Percentiles rank a stretch among this genome's conserved stretches.
These are phyloP conservation scores for Pipistrellus nathusii DNA, from an alignment of 2,797 vertebrate species.

Conservation along the genomic window DNA sequence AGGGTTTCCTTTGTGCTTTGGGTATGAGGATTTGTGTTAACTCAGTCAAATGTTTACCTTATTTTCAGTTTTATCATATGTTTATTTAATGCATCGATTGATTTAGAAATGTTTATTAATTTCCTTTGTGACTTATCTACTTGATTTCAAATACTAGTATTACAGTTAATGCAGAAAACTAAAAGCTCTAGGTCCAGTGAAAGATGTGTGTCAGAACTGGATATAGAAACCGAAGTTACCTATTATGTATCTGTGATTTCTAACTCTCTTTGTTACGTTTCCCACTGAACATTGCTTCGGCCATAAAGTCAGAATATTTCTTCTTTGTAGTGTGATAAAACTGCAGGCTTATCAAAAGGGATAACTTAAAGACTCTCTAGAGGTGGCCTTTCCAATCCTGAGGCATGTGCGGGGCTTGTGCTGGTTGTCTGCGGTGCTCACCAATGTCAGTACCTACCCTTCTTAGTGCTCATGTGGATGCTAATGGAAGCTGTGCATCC, in stretches of 20 bases:
- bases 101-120: constrained; percentile 26
- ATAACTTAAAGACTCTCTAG: background rate
- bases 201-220: background rate
- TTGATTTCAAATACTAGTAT: constrained; percentile 37
- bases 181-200: constrained; percentile 22
- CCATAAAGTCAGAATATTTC: background rate
- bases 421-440: background rate
- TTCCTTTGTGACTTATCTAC: background rate
- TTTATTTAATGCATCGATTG: background rate
- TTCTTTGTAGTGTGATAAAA: constrained; percentile 54
- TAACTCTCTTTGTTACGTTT: constrained; percentile 40
- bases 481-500: background rate
- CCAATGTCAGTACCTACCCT: background rate
- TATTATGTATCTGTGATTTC: constrained; percentile 16
- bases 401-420: background rate
- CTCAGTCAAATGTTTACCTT: background rate
- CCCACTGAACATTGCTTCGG: background rate
- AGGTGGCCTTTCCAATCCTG: background rate
- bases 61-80: constrained; percentile 4
- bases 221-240: constrained; percentile 44
- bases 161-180: background rate
- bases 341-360: background rate
- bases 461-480: background rate
- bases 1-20: constrained; percentile 39
- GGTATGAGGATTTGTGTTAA: constrained; percentile 33